Evolutionary conservation across 1,140 invertebrate genomes (phyloP).

Genomic region (Drosophila aff.): DNA sequence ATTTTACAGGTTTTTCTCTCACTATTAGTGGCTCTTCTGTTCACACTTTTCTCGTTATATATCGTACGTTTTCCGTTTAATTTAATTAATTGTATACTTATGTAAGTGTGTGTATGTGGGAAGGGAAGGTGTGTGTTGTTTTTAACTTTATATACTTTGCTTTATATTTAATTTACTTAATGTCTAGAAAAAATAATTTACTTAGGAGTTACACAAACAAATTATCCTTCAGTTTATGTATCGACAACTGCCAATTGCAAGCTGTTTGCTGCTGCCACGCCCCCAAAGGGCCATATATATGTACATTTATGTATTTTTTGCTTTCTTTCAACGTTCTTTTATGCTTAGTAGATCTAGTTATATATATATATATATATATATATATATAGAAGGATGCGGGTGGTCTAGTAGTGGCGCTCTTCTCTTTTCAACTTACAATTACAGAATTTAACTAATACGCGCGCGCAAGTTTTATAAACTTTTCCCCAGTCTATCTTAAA

Average conservation of each 20-base stretch:
- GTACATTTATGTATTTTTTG: conserved; percentile 80
- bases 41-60: conserved; percentile 37
- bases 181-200: conserved; percentile 64
- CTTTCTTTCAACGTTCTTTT: conserved; percentile 67
- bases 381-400: conserved; percentile 9
- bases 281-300: conserved; percentile 74
- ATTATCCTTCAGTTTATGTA: conserved; percentile 51
- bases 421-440: conserved; percentile 53
- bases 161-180: conserved; percentile 68
- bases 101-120: conserved; percentile 63
- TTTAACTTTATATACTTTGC: conserved; percentile 30
- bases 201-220: conserved; percentile 45
- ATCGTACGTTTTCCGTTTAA: conserved; percentile 74
- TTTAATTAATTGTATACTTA: conserved; percentile 84
- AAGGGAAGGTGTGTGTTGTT: conserved; percentile 4
- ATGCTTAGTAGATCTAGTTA: conserved; percentile 2
- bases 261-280: conserved; percentile 66
- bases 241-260: conserved; percentile 26
- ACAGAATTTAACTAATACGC: conserved; percentile 78
- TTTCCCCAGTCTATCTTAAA: conserved; percentile 45
- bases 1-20: conserved; percentile 56
- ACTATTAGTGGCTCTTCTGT: conserved; percentile 49
- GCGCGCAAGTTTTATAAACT: conserved; percentile 73
- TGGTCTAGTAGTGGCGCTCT: conserved; percentile 49
- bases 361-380: conserved; percentile 1